Evolutionary conservation across 2,888 invertebrate genomes (phyloP), one percentile per base, ranked within the genome.

Genomic region (Neoaliturus tenellus): DNA sequence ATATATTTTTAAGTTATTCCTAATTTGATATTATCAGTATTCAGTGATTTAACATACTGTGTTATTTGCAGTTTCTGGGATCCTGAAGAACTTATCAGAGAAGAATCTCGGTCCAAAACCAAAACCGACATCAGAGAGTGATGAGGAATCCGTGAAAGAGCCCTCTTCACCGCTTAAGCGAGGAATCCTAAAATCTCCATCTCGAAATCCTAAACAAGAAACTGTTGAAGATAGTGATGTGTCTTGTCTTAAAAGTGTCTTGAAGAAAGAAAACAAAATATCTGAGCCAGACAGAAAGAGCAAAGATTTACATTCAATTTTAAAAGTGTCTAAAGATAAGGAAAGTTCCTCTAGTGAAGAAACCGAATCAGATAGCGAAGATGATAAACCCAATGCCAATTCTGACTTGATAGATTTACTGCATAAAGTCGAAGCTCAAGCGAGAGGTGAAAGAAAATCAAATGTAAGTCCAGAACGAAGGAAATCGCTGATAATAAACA

Each of bases 81-180:
- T 86, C 8, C 69, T 86, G 84, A 86, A 86, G 81, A 86, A 86
- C 44, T 35, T 86, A n/a, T 62, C 84, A 28, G 85, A 84, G 55
- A 86, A 86, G 48, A 71, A 81, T 35, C 84, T 80, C 5, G 84
- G 33, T 4, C 78, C 83, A 17, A 75, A 75, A 75, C 28, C 73
- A 25, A 75, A 75, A 28, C 5, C 39, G 28, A 44, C 83, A 8
- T 44, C 55, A 51, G 80, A 78, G 78, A 73, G 35, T 23, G 81
- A 84, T 41, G 85, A 83, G 33, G 80, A 78, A 35, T 80, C 25
- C 14, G 25, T 51, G 14, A 84, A 80, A 48, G 84, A 84, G 35
- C 67, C 80, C 4, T 48, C 84, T 14, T 84, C 84, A n/a, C 85
- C 84, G 0, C n/a, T 23, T n/a, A 83, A 83, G 58, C 62, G 82